Evolutionary conservation across 2,888 invertebrate genomes (phyloP), one percentile per base, ranked within the genome.

Genomic region (Parnassius glacialis): DNA sequence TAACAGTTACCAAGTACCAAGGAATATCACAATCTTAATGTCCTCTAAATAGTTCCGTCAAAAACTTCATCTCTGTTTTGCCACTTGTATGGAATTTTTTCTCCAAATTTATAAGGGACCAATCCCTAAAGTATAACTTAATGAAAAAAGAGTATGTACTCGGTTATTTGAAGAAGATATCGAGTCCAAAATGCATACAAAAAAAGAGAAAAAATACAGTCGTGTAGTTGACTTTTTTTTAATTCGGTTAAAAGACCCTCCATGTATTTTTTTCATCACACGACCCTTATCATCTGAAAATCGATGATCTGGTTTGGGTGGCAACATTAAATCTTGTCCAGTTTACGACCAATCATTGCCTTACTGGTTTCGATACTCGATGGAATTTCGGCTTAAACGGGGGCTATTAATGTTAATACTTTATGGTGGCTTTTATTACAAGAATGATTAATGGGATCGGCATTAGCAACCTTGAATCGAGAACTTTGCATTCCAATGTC

Each of bases 361-460:
- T 50, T 54, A 52, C 58, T 47, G 53, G 58, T 61, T 58, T 58
- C 54, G 62, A 62, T 62, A 58, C 51, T 51, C 50, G n/a, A 20
- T 50, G 54, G 57, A 54, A 62, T 62, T 58, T 50, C 34, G 50
- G 50, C 54, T 51, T 62, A 62, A 58, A 58, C 54, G 62, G 62
- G 25, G 43, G 54, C 54, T 58, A 58, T 45, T 58, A 44, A 58
- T 54, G 55, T 58, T 45, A 54, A 58, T 54, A 54, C 13, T 62
- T 62, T 54, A 58, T 51, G 34, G 51, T 34, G 53, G 54, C 54
- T 54, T 62, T 57, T 57, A 57, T 62, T 54, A 50, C 41, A 41
- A 34, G 48, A 57, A 53, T 50, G 62, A 62, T 53, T 48, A 62
- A 57, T 62, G 44, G 44, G 25, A 41, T 25, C 41, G n/a, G 41